Conservation (phyloP, 1,140 invertebrate species). For the Holcopasites calliopsidis region DNA sequence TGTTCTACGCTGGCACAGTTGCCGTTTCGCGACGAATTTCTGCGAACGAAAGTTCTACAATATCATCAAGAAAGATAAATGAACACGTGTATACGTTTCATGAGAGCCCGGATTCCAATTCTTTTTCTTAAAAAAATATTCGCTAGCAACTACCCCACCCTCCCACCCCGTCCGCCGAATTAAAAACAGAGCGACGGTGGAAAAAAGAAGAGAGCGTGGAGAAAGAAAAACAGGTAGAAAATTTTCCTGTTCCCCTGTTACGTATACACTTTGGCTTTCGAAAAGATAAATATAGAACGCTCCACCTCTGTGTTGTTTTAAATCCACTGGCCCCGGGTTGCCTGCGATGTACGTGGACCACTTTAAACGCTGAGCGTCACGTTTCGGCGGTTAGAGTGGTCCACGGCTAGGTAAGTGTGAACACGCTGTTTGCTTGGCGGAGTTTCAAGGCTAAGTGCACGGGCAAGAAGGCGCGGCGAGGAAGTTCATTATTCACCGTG, state of each 20-base stretch:
- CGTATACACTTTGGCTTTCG: neutral
- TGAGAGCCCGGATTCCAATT: too few relatives aligned
- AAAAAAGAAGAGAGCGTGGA: neutral
- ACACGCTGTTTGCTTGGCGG: neutral
- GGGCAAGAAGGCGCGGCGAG: neutral
- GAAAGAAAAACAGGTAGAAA: neutral
- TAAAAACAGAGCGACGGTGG: too few relatives aligned
- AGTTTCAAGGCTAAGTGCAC: neutral
- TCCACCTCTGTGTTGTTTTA: neutral
- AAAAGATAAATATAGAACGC: neutral
- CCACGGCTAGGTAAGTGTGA: neutral
- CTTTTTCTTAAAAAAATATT: too few relatives aligned
- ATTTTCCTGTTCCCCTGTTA: neutral
- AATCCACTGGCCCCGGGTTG: neutral
- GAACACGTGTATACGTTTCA: too few relatives aligned
- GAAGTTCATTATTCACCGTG: slow-evolving; percentile 4
- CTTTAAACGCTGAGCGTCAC: neutral
- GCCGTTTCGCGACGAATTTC: too few relatives aligned
- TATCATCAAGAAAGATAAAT: too few relatives aligned
- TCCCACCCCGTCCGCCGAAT: too few relatives aligned
- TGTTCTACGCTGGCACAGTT: too few relatives aligned
- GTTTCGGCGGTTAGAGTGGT: neutral
- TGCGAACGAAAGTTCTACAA: too few relatives aligned
- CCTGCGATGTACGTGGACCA: neutral
- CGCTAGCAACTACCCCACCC: too few relatives aligned